phyloP scores from a whole-genome alignment of 2,888 invertebrate species.

The Maniola hyperantus region DNA sequence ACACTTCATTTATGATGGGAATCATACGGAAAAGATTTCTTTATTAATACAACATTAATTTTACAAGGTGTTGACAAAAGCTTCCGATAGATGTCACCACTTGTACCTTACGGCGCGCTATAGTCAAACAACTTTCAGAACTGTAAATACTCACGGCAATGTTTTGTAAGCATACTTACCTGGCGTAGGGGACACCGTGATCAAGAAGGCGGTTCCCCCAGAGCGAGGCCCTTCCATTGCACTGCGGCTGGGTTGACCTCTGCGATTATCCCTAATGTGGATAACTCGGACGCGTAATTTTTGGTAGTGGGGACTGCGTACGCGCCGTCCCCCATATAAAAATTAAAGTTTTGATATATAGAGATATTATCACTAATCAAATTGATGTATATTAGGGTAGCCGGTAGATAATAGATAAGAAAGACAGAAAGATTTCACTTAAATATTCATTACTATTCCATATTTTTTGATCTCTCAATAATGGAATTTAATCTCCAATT shows the following conservation, averaged over 20 bases:
- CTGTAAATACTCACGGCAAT: background rate
- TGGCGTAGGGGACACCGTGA: slow-evolving; percentile 22
- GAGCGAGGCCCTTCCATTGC: slow-evolving; percentile 20
- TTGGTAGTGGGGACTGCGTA: too few species aligned
- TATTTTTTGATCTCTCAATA: background rate
- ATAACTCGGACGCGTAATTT: too few species aligned
- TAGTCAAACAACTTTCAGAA: background rate
- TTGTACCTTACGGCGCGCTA: background rate
- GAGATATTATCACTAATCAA: too few species aligned
- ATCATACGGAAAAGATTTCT: background rate
- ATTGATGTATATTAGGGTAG: too few species aligned
- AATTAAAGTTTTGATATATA: too few species aligned
- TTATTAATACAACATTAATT: too few species aligned
- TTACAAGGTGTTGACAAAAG: too few species aligned
- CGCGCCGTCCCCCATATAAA: too few species aligned
- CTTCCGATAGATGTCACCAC: background rate
- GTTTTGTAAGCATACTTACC: slow-evolving; percentile 4
- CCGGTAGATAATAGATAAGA: too few species aligned
- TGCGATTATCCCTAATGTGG: slow-evolving; percentile 5
- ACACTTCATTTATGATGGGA: background rate
- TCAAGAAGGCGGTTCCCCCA: slow-evolving; percentile 18
- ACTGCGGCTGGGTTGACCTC: slow-evolving; percentile 14
- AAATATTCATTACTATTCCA: background rate
- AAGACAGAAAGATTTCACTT: background rate
- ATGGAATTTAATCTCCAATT: slow-evolving; percentile 31